phyloP scores from a whole-genome alignment of 2,797 vertebrate species.

The Rhinophrynus dorsalis region DNA sequence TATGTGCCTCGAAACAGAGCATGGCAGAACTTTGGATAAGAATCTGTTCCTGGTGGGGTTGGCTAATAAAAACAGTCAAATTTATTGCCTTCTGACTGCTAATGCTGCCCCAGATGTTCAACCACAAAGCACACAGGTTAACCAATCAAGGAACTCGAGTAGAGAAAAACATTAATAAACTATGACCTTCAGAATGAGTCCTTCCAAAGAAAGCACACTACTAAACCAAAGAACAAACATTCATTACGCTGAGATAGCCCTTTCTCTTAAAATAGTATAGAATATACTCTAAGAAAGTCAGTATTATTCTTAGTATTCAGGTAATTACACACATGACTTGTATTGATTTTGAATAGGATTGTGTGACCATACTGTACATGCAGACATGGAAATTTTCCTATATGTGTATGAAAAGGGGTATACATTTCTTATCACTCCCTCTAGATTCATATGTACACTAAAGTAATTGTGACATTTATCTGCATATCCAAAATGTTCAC shows the following conservation, averaged over 20 bases:
- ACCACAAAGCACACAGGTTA: slow-evolving; percentile 55
- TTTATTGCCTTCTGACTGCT: slow-evolving; percentile 53
- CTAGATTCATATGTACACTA: too few relatives aligned
- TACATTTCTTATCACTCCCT: neutral
- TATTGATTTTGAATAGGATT: neutral
- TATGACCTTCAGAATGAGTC: slow-evolving; percentile 48
- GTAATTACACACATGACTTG: neutral
- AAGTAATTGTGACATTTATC: neutral
- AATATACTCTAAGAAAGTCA: neutral
- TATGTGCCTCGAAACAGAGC: slow-evolving; percentile 52
- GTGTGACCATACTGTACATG: neutral
- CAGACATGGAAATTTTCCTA: neutral
- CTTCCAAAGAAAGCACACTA: slow-evolving; percentile 50
- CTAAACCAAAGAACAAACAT: slow-evolving; percentile 51
- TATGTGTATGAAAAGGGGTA: neutral
- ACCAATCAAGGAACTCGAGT: slow-evolving; percentile 50
- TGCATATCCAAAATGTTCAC: too few relatives aligned
- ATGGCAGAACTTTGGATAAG: slow-evolving; percentile 59
- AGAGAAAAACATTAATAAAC: slow-evolving; percentile 53
- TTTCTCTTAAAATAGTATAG: slow-evolving; percentile 10
- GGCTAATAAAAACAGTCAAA: slow-evolving; percentile 59
- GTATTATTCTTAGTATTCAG: neutral
- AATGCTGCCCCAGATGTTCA: slow-evolving; percentile 55
- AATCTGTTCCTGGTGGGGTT: slow-evolving; percentile 53
- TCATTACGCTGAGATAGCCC: slow-evolving; percentile 12